Percentiles rank a stretch among this genome's conserved stretches.
Conservation (phyloP, 2,888 invertebrate genomes). For the Opisthograptis luteolata region DNA sequence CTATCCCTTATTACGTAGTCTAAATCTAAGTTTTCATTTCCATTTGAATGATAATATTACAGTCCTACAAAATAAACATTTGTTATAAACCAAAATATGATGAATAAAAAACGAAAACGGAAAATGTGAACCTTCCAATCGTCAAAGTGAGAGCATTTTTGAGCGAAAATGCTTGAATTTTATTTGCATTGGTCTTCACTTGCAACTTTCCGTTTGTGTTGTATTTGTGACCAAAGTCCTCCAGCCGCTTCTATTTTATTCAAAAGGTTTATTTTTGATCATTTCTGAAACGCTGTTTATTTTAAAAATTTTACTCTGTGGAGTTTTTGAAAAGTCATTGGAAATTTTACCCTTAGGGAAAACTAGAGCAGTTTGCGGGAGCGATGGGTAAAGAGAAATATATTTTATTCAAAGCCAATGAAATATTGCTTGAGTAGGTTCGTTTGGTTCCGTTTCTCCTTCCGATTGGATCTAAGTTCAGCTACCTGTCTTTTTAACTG, state of each 20-base stretch:
- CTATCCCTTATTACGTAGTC: too few species aligned
- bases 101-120: constrained; percentile 6
- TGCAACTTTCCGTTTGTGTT: constrained; percentile 39
- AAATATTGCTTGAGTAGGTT: constrained; percentile 42
- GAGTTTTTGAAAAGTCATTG: constrained; percentile 31
- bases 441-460: constrained; percentile 42
- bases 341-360: constrained; percentile 32
- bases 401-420: constrained; percentile 50
- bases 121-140: constrained; percentile 13
- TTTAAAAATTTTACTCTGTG: constrained; percentile 26
- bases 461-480: constrained; percentile 67
- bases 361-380: constrained; percentile 49
- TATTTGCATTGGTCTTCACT: constrained; percentile 50
- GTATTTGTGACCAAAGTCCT: constrained; percentile 29
- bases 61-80: too few species aligned
- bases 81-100: too few species aligned
- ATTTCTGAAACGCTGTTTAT: constrained; percentile 35
- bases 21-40: too few species aligned
- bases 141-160: constrained; percentile 31
- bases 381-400: constrained; percentile 50
- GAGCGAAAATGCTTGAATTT: constrained; percentile 34
- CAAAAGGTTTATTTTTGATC: constrained; percentile 37
- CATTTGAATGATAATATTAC: too few species aligned
- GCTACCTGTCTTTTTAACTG: constrained; percentile 75
- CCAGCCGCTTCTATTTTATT: constrained; percentile 35